Evolutionary conservation across 2,888 invertebrate species (phyloP).

Genomic region (Nomada hirtipes): DNA sequence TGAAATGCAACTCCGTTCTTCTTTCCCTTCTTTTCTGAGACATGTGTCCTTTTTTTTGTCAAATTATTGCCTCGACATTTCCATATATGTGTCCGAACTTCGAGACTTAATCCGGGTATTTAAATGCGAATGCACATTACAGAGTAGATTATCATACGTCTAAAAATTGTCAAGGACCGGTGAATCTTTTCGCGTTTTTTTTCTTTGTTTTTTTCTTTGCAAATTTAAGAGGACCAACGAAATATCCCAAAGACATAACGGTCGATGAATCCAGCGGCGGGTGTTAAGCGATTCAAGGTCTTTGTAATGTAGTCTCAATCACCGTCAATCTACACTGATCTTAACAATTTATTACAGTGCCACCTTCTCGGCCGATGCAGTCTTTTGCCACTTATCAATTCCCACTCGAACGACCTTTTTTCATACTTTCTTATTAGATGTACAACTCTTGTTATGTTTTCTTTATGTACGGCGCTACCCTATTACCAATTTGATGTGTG

Average conservation of each 20-base stretch:
- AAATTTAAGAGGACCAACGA: neutral
- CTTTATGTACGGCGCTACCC: neutral
- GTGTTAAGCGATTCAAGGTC: conserved; percentile 76
- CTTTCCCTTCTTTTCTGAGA: neutral
- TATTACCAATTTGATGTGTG: neutral
- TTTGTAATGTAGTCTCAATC: conserved; percentile 80
- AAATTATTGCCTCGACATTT: conserved; percentile 17
- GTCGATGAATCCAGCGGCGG: conserved; percentile 54
- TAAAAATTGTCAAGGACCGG: conserved; percentile 46
- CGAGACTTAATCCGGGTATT: conserved; percentile 40
- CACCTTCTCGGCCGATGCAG: conserved; percentile 60
- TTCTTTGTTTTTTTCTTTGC: neutral
- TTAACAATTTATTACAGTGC: conserved; percentile 69
- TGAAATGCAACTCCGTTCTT: neutral
- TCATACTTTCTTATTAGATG: neutral
- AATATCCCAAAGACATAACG: conserved; percentile 47
- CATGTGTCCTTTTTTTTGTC: neutral
- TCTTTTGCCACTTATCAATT: conserved; percentile 23
- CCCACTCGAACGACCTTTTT: neutral
- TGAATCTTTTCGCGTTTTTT: neutral
- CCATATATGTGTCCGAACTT: conserved; percentile 19
- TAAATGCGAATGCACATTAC: conserved; percentile 44
- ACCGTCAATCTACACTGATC: conserved; percentile 77
- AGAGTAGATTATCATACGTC: conserved; percentile 36
- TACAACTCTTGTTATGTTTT: too few relatives aligned